Evolutionary conservation across 1,140 invertebrate species (phyloP).

Genomic region (Prorops nasuta): DNA sequence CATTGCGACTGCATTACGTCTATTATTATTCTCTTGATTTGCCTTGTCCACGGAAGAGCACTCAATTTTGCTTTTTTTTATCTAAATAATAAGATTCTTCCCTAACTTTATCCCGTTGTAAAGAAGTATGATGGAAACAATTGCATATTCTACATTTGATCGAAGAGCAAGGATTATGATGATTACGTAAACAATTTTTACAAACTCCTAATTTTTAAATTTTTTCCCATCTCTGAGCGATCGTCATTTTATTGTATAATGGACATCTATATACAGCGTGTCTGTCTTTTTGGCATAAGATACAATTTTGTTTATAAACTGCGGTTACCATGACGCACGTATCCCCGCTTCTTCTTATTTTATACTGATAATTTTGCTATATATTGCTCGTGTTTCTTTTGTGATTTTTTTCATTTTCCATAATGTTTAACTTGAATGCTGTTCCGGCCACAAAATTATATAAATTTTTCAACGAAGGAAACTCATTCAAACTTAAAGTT

Average conservation of each 20-base stretch:
- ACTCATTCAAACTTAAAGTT: slow-evolving; percentile 11
- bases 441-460: slow-evolving; percentile 13
- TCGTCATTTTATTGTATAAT: background rate
- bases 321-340: background rate
- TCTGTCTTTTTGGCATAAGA: background rate
- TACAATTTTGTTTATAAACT: background rate
- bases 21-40: slow-evolving; percentile 5
- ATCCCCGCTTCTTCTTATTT: background rate
- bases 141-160: slow-evolving; percentile 5
- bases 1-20: background rate
- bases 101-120: background rate
- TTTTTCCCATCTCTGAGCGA: slow-evolving; percentile 9
- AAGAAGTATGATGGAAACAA: slow-evolving; percentile 8
- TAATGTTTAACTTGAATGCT: background rate
- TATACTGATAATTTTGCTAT: slow-evolving; percentile 3
- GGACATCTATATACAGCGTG: background rate
- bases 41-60: background rate
- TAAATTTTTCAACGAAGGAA: slow-evolving; percentile 4
- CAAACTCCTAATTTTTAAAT: slow-evolving; percentile 4
- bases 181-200: slow-evolving; percentile 11
- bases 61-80: background rate
- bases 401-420: background rate
- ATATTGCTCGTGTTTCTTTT: background rate
- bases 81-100: background rate
- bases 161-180: slow-evolving; percentile 2